Base-by-base conservation (phyloP, 2,113 vertebrate species). In the Hyperopisus bebe region DNA sequence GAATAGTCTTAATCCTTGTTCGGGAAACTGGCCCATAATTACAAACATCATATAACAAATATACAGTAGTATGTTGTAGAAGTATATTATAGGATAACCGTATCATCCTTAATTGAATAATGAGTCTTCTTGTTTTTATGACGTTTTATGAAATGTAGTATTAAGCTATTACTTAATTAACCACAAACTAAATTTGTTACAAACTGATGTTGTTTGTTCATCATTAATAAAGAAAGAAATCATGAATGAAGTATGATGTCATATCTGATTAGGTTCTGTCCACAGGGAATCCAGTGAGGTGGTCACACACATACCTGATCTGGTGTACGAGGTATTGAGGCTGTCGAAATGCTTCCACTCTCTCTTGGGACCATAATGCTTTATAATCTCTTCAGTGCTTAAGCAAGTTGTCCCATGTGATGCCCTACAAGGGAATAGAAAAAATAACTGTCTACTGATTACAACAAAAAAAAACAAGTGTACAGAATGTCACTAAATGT, bases 321-420 rank as follows among this genome's bases (percentile, higher is more conserved):
- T 96, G 86, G 96, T 97, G 92, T 97, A 96, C 91, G 96, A 96
- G 77, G 95, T 97, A 51, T 94, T 94, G 92, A 98, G 96, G 42
- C 95, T 95, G 92, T 95, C 93, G 91, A 98, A 99, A 94, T 98
- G 95, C 74, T 96, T 97, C 98, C 98, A 99, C 44, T 97, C 96
- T 91, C 93, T 95, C 90, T 94, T 94, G 48, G 95, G 95, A 92
- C 97, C 97, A 48, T 97, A 98, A 0, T 93, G 93, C 90, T 96
- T 96, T 55, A 97, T 92, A 91, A 99, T 91, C 3, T 96, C 96
- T 90, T 98, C 97, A 0, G 93, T 74, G 90, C 96, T 96, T 93
- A 99, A 95, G 91, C 96, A 94, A 92, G 92, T 97, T 17, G 97
- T 97, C 88, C 98, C 98, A 84, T 97, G 98, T 91, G 97, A 97